These are phyloP conservation scores for Lepidochitona cinerea DNA, from an alignment of 2,888 invertebrate genomes.

Conservation along the genomic window DNA sequence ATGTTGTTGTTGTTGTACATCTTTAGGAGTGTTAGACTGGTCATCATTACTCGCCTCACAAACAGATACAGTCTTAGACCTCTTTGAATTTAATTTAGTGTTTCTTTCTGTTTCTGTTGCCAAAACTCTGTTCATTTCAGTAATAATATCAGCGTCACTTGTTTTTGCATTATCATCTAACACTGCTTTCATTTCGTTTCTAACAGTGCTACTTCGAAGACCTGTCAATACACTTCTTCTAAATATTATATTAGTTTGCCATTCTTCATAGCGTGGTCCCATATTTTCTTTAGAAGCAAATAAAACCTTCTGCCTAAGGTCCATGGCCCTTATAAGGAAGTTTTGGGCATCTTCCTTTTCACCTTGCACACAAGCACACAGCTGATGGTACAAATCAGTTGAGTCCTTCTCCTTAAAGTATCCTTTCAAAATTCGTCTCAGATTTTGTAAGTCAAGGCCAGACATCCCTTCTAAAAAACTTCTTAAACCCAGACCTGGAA, in stretches of 20 bases:
- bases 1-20: too few relatives aligned
- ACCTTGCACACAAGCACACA: not conserved
- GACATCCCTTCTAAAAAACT: not conserved
- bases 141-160: not conserved
- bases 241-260: not conserved
- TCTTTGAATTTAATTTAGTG: too few relatives aligned
- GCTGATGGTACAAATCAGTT: conserved; percentile 2
- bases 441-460: not conserved
- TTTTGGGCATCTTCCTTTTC: not conserved
- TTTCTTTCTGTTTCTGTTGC: not conserved
- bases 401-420: not conserved
- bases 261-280: not conserved
- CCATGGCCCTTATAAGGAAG: not conserved
- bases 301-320: not conserved
- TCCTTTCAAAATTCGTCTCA: not conserved
- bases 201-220: not conserved
- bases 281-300: not conserved
- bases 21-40: too few relatives aligned
- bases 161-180: not conserved
- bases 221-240: not conserved
- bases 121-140: not conserved
- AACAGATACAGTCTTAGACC: too few relatives aligned
- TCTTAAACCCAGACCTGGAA: not conserved
- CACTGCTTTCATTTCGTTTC: not conserved
- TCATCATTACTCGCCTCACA: too few relatives aligned